A percentile compares a stretch with the other conserved stretches of the same genome.
phyloP scores from a whole-genome alignment of 2,113 vertebrate genomes.

The Amazona guildingii region DNA sequence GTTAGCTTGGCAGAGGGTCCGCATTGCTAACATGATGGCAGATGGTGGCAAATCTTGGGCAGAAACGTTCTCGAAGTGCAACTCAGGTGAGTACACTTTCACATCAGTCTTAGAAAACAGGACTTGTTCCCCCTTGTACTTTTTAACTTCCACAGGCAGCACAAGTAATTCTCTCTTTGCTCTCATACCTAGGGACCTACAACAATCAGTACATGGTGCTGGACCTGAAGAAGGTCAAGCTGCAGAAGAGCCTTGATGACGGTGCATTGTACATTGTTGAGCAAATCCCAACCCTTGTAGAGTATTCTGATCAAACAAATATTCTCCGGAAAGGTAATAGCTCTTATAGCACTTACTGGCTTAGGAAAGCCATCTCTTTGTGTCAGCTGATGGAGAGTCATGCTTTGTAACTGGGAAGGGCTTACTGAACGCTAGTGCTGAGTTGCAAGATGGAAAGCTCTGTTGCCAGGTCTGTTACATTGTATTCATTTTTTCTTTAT shows the following conservation, averaged over 20 bases:
- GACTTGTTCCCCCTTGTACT: not conserved
- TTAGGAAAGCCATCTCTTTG: not conserved
- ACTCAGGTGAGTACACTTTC: conserved; percentile 81
- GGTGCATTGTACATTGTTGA: conserved; percentile 88
- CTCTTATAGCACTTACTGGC: not conserved
- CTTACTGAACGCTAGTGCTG: not conserved
- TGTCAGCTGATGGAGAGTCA: not conserved
- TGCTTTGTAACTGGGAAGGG: not conserved
- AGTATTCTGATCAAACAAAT: conserved; percentile 88
- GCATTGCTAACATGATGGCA: conserved; percentile 88
- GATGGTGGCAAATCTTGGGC: conserved; percentile 82
- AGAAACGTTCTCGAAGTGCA: conserved; percentile 80
- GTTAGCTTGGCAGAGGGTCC: conserved; percentile 90
- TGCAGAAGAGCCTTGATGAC: conserved; percentile 72
- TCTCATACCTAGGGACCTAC: conserved; percentile 81
- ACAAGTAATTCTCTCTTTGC: not conserved
- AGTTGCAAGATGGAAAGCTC: not conserved
- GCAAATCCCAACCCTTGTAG: conserved; percentile 89
- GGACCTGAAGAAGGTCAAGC: conserved; percentile 84
- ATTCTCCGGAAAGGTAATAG: conserved; percentile 84
- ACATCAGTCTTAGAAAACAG: not conserved
- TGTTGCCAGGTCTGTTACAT: fast-evolving
- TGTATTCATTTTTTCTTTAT: not conserved
- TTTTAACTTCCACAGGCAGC: not conserved
- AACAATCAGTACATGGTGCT: conserved; percentile 95